Evolutionary conservation across 2,797 vertebrate genomes (phyloP).

Genomic region (Mormyrus proboscirostris): DNA sequence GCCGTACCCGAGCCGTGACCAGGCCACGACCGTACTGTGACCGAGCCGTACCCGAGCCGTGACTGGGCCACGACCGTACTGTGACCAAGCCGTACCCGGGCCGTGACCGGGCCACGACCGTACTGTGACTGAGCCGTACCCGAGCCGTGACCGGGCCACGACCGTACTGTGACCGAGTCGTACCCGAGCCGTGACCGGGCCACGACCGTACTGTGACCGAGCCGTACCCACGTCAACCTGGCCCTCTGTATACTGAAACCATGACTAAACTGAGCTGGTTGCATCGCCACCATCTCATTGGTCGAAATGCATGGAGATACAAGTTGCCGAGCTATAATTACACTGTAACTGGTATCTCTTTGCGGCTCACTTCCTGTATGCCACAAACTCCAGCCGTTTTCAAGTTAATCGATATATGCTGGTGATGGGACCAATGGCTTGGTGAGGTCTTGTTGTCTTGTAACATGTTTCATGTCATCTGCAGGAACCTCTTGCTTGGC

Average conservation of each 20-base stretch:
- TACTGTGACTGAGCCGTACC: not conserved
- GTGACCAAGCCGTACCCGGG: rapidly evolving
- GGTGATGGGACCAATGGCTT: not conserved
- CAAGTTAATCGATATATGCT: not conserved
- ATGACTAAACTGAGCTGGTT: not conserved
- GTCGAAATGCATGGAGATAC: not conserved
- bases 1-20: not conserved
- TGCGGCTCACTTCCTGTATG: not conserved
- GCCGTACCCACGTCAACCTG: not conserved
- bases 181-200: too few species aligned
- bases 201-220: too few species aligned
- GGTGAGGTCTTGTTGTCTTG: not conserved
- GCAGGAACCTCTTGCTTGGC: not conserved
- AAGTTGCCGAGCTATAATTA: not conserved
- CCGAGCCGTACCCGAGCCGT: too few species aligned
- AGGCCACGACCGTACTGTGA: too few species aligned
- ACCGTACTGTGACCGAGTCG: too few species aligned
- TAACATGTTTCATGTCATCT: not conserved
- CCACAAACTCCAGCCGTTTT: not conserved
- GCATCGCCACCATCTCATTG: not conserved
- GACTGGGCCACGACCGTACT: too few species aligned
- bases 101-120: rapidly evolving
- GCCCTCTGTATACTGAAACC: not conserved
- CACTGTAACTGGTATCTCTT: not conserved
- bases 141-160: too few species aligned